These are phyloP conservation scores for Lepus townsendii DNA, from an alignment of 2,797 vertebrate genomes.

Conservation along the genomic window DNA sequence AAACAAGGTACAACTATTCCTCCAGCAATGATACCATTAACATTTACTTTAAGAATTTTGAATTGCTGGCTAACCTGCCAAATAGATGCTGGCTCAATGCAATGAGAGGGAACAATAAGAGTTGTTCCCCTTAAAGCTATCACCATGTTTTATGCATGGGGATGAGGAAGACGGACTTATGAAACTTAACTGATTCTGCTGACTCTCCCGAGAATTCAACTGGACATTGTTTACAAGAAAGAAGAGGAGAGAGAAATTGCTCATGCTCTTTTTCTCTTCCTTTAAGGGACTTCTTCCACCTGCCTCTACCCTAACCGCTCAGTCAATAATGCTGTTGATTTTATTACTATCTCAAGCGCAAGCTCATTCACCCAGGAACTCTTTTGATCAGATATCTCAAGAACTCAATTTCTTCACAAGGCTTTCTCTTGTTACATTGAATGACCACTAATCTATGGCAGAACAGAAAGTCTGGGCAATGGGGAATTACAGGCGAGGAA, in stretches of 20 bases:
- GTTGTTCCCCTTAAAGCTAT: slow-evolving; percentile 57
- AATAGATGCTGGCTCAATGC: slow-evolving; percentile 74
- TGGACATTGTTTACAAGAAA: not conserved
- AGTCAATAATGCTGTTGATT: slow-evolving; percentile 85
- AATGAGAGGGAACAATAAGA: not conserved
- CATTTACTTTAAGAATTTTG: slow-evolving; percentile 80
- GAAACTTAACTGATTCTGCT: not conserved
- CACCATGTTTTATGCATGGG: slow-evolving; percentile 48
- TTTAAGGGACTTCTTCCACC: not conserved
- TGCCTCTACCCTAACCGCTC: slow-evolving; percentile 76
- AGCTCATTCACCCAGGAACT: slow-evolving; percentile 85
- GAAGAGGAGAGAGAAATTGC: not conserved
- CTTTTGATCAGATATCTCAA: slow-evolving; percentile 87
- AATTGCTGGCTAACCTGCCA: slow-evolving; percentile 80
- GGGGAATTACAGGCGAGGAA: not conserved
- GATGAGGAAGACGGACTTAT: slow-evolving; percentile 49
- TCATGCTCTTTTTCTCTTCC: not conserved
- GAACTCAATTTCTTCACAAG: slow-evolving; percentile 87
- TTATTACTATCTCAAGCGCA: slow-evolving; percentile 85
- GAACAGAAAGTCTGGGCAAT: not conserved
- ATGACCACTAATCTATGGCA: not conserved
- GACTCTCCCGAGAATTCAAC: not conserved
- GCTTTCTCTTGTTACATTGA: slow-evolving; percentile 36
- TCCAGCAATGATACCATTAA: slow-evolving; percentile 82
- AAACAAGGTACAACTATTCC: slow-evolving; percentile 79